Evolutionary conservation across 2,797 vertebrate species (phyloP).

Genomic region (Gobio occitaniae): DNA sequence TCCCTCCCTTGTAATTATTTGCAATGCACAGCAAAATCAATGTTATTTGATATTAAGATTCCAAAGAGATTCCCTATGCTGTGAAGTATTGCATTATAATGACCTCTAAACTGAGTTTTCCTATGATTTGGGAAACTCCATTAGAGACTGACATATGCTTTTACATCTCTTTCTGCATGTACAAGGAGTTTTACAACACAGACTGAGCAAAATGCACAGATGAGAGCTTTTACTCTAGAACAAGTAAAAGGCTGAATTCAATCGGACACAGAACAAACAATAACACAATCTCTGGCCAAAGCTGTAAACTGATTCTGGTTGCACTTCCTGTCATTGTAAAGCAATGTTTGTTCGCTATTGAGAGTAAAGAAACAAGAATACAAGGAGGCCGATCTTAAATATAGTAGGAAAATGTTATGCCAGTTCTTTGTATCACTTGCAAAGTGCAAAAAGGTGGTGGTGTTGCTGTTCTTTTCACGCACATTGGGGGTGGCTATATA

Average conservation of each 20-base stretch:
- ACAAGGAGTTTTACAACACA: conserved; percentile 71
- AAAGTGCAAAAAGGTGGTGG: conserved; percentile 71
- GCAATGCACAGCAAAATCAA: conserved; percentile 80
- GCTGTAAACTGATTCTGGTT: conserved; percentile 82
- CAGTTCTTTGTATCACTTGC: conserved; percentile 70
- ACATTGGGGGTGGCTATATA: conserved; percentile 55
- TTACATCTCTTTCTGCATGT: conserved; percentile 73
- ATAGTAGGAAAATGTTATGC: conserved; percentile 74
- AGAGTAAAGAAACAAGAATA: conserved; percentile 74
- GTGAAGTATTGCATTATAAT: conserved; percentile 82
- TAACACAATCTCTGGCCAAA: conserved; percentile 81
- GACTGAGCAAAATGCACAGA: conserved; percentile 74
- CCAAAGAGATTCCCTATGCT: conserved; percentile 70
- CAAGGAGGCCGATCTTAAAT: conserved; percentile 75
- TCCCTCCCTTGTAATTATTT: conserved; percentile 75
- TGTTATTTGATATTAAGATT: conserved; percentile 73
- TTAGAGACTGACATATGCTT: conserved; percentile 64
- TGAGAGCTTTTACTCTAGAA: conserved; percentile 85
- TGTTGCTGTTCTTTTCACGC: conserved; percentile 64
- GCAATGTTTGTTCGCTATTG: conserved; percentile 70
- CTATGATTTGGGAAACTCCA: conserved; percentile 47
- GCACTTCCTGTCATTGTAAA: conserved; percentile 74
- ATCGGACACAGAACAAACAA: conserved; percentile 63
- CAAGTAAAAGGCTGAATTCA: conserved; percentile 81
- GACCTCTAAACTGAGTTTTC: conserved; percentile 59